Base-by-base conservation (phyloP, 2,888 invertebrate genomes). In the Amphipyra berbera region DNA sequence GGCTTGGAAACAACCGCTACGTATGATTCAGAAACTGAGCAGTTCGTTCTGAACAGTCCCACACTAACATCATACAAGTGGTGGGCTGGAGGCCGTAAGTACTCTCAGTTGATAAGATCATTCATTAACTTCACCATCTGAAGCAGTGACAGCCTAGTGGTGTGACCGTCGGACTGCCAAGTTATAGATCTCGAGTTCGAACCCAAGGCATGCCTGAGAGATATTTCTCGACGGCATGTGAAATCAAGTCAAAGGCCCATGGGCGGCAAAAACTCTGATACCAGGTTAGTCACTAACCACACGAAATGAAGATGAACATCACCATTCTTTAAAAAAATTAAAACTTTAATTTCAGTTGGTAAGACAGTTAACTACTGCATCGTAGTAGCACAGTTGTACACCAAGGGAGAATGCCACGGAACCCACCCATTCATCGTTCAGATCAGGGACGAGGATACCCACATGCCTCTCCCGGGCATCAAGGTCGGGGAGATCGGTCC, bases 81-180 rank as follows among this genome's bases (percentile, higher is more conserved):
- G 98, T 99, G 99, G 99, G 98, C 98, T 30, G 99, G 99, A 42
- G 98, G 98, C 84, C 95, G 98, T 98, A 94, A 96, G 97, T 96
- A 68, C 12, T 41, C 14, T 14, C 13, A 14, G 6, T 33, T 44
- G 10, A 9, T 42, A 3, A 10, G n/a, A 14, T 0, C 6, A 8
- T 35, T 14, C n/a, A 21, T 2, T 21, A 21, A 21, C 21, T 21
- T 2, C 21, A 21, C 21, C 21, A 21, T 21, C n/a, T n/a, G n/a
- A n/a, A n/a, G n/a, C n/a, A n/a, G n/a, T n/a, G n/a, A n/a, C n/a
- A n/a, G n/a, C n/a, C n/a, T n/a, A n/a, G n/a, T n/a, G n/a, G n/a
- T n/a, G n/a, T n/a, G n/a, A n/a, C n/a, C n/a, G n/a, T n/a, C n/a
- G n/a, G n/a, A n/a, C n/a, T n/a, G n/a, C n/a, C n/a, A n/a, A n/a